Evolutionary conservation across 1,140 invertebrate genomes (phyloP).

Genomic region (Limonius californicus): DNA sequence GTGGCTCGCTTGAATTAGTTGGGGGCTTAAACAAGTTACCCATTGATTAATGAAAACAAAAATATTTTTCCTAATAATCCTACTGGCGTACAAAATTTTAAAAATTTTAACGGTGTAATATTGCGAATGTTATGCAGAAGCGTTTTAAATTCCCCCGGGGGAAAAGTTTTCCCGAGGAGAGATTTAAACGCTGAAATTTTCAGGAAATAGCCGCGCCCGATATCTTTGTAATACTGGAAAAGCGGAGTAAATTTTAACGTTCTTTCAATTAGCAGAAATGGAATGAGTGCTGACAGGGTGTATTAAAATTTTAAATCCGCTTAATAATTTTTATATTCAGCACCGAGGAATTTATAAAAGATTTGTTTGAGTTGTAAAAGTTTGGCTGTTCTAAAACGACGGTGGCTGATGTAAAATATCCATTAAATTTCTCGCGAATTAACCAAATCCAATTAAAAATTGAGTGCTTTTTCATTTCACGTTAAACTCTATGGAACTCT

Average conservation of each 20-base stretch:
- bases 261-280: slow-evolving; percentile 30
- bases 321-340: slow-evolving; percentile 37
- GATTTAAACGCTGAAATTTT: background rate
- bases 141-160: too few species aligned
- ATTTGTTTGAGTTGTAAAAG: slow-evolving; percentile 35
- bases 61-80: too few species aligned
- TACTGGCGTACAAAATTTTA: too few species aligned
- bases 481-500: slow-evolving; percentile 23
- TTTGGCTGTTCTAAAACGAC: slow-evolving; percentile 31
- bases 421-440: slow-evolving; percentile 49
- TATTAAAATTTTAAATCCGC: slow-evolving; percentile 36
- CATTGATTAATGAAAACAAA: too few species aligned
- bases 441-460: slow-evolving; percentile 50
- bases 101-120: too few species aligned
- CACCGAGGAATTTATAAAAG: slow-evolving; percentile 35
- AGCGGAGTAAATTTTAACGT: slow-evolving; percentile 16
- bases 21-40: too few species aligned
- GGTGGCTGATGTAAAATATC: slow-evolving; percentile 47
- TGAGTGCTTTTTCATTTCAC: slow-evolving; percentile 49
- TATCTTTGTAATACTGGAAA: slow-evolving; percentile 14
- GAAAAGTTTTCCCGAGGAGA: background rate
- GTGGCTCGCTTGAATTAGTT: background rate
- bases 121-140: too few species aligned
- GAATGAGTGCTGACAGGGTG: slow-evolving; percentile 32
- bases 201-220: background rate